A percentile compares a stretch with the other conserved stretches of the same genome.
Conservation (phyloP, 2,888 invertebrate genomes). For the Synanthedon formicaeformis region DNA sequence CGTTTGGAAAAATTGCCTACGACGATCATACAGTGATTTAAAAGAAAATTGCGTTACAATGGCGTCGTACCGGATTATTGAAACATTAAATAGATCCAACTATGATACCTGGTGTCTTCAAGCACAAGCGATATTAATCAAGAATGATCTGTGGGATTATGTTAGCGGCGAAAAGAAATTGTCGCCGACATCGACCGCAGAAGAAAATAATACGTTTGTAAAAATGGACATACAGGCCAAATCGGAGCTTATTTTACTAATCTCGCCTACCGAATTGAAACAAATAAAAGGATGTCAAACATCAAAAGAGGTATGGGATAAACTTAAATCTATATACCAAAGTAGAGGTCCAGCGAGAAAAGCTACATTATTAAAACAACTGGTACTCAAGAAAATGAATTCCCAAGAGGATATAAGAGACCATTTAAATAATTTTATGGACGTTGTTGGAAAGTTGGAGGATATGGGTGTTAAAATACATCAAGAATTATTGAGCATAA, state of each 20-base stretch:
- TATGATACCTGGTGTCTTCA: too few species aligned
- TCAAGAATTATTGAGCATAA: constrained; percentile 21
- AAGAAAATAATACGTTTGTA: too few species aligned
- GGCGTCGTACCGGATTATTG: too few species aligned
- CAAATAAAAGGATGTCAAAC: constrained; percentile 19
- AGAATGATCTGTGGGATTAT: too few species aligned
- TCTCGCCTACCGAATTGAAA: constrained; percentile 18
- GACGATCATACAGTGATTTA: too few species aligned
- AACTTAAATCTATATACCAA: constrained; percentile 25
- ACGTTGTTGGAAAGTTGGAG: constrained; percentile 24
- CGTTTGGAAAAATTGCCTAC: too few species aligned
- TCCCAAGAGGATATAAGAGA: constrained; percentile 15
- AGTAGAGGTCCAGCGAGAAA: constrained; percentile 36
- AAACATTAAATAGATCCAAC: too few species aligned
- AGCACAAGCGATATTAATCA: too few species aligned
- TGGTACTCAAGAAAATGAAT: constrained; percentile 12
- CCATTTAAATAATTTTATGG: constrained; percentile 27
- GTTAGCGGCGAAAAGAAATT: too few species aligned
- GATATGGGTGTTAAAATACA: constrained; percentile 24
- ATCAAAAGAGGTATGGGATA: constrained; percentile 29
- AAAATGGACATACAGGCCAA: constrained; percentile 1
- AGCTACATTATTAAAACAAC: constrained; percentile 29
- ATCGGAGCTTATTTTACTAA: constrained; percentile 4
- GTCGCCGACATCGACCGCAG: too few species aligned
- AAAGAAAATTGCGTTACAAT: too few species aligned